Evolutionary conservation across 2,888 invertebrate species (phyloP), one percentile per base, ranked within the genome.

Genomic region (Cerceris ruficornis): DNA sequence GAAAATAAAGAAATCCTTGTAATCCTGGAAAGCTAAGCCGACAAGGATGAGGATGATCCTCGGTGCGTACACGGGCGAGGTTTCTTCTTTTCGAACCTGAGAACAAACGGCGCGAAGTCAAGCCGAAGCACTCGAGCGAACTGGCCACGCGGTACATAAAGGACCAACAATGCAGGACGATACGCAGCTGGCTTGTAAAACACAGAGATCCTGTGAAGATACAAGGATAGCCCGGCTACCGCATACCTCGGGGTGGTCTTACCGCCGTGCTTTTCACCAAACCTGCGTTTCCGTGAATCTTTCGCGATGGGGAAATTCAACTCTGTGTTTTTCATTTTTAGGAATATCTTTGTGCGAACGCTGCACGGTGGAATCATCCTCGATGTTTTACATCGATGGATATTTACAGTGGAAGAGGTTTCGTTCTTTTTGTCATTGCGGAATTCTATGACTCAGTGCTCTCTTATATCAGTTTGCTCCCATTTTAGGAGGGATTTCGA

Each of bases 181-280:
- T 87, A 83, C 85, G 88, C 91, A 91, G 91, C 90, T 91, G 91
- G 87, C 89, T 90, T 91, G 89, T 91, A 91, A 91, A 91, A 91
- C 91, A 91, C 86, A 88, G 88, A 90, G 90, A 91, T 91, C 88
- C 89, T 84, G 91, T 88, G 89, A 89, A 90, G 89, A 89, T 88
- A 86, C 83, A 60, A 59, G 65, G 57, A 75, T 79, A 69, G 50
- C 69, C 64, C 14, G 69, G 73, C 81, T 82, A 86, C 82, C 68
- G 77, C 72, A 54, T 70, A 77, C 68, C 68, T 54, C 71, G 39
- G 67, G 69, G 82, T 83, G 80, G 75, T 81, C 80, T 59, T 42
- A 17, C 49, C 8, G 46, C 46, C 65, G 39, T 52, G 54, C 61
- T 79, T 76, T 75, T 69, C 75, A 57, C 50, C 17, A 67, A 71